phyloP scores from a whole-genome alignment of 2,888 invertebrate species.

The Aphrophora alni region DNA sequence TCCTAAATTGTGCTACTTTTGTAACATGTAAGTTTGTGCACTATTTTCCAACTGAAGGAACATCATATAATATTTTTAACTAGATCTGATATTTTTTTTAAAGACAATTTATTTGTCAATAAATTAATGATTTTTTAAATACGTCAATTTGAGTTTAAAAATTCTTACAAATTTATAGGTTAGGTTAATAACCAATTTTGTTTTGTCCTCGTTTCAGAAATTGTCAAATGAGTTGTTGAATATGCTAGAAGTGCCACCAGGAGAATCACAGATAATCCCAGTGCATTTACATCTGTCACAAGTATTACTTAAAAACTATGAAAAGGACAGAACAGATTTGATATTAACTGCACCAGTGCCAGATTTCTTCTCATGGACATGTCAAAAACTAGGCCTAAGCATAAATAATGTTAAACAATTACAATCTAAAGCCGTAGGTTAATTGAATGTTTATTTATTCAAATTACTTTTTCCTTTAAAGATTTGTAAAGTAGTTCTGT shows the following conservation, averaged over 20 bases:
- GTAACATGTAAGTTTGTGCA: too few relatives aligned
- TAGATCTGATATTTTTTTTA: too few relatives aligned
- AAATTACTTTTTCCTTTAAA: too few relatives aligned
- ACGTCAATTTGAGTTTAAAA: too few relatives aligned
- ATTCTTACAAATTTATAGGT: too few relatives aligned
- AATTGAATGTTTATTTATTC: neutral
- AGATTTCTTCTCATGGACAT: neutral
- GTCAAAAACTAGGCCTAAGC: neutral
- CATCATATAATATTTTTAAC: too few relatives aligned
- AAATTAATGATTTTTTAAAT: too few relatives aligned
- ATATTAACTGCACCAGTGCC: neutral
- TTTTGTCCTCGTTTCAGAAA: conserved; percentile 20
- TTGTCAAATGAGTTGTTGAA: conserved; percentile 8
- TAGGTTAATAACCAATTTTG: too few relatives aligned
- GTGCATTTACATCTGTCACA: conserved; percentile 14
- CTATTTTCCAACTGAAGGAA: too few relatives aligned
- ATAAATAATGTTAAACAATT: neutral
- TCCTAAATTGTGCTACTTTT: too few relatives aligned
- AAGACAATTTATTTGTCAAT: too few relatives aligned
- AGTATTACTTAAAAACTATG: neutral
- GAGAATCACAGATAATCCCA: neutral
- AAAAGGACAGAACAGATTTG: neutral
- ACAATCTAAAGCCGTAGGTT: neutral
- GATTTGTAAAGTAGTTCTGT: too few relatives aligned
- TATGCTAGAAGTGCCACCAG: neutral